Percentiles rank a stretch among this genome's conserved stretches.
phyloP scores from a whole-genome alignment of 2,113 vertebrate species.

The Ginglymostoma cirratum region DNA sequence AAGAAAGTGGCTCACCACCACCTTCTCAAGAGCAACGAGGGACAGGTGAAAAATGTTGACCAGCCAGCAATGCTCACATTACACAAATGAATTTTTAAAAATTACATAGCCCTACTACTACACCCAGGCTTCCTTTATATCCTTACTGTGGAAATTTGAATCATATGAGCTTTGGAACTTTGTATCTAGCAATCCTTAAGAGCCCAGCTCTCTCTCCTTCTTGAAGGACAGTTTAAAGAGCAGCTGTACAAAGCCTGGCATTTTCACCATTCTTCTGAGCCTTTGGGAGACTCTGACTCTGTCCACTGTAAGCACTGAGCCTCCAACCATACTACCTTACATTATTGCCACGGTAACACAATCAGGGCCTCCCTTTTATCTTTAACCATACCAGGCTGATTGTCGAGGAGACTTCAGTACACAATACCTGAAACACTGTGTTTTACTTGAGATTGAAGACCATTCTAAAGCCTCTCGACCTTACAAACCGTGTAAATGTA shows the following conservation, averaged over 20 bases:
- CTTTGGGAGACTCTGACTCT: not conserved
- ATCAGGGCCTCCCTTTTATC: not conserved
- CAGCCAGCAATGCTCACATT: too few species aligned
- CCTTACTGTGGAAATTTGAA: not conserved
- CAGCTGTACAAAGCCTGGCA: not conserved
- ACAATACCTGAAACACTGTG: not conserved
- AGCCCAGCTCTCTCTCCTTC: not conserved
- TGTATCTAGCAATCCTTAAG: not conserved
- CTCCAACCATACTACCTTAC: not conserved
- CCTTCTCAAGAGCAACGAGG: too few species aligned
- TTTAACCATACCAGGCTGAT: too few species aligned
- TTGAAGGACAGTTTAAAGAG: not conserved
- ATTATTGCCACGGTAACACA: not conserved
- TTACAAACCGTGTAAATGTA: not conserved
- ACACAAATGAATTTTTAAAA: too few species aligned
- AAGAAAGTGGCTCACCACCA: too few species aligned
- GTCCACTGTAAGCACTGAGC: not conserved
- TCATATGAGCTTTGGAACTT: not conserved
- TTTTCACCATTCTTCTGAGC: not conserved
- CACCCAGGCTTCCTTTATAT: not conserved
- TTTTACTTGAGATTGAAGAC: not conserved
- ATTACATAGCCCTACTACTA: too few species aligned
- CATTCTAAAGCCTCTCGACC: too few species aligned
- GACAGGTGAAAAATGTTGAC: too few species aligned
- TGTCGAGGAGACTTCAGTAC: not conserved